A percentile compares a stretch with the other conserved stretches of the same genome.
Conservation (phyloP, 2,797 vertebrate genomes). For the Zenarchopterus dispar region DNA sequence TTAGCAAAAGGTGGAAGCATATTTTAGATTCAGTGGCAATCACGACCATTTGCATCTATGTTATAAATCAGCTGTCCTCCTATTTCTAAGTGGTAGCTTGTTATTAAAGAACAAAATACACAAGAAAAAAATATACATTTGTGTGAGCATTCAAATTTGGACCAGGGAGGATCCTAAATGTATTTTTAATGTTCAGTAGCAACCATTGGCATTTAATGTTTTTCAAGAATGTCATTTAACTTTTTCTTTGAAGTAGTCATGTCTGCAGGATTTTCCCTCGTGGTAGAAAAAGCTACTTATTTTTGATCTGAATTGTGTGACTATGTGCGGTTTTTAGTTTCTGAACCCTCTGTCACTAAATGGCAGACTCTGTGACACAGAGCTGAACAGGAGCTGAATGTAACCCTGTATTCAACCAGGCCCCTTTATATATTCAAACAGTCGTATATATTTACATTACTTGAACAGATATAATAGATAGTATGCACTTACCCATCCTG, state of each 20-base stretch:
- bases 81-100: too few species aligned
- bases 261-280: slow-evolving; percentile 49
- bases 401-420: slow-evolving; percentile 20
- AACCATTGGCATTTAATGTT: not conserved
- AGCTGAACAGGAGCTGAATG: slow-evolving; percentile 17
- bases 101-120: too few species aligned
- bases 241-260: slow-evolving; percentile 35
- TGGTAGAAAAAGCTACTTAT: slow-evolving; percentile 70
- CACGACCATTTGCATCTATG: too few species aligned
- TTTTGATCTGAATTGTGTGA: slow-evolving; percentile 72
- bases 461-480: slow-evolving; percentile 21
- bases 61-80: too few species aligned
- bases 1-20: too few species aligned
- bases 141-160: not conserved
- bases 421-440: slow-evolving; percentile 15
- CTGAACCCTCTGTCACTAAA: slow-evolving; percentile 38
- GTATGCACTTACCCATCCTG: slow-evolving; percentile 16
- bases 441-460: slow-evolving; percentile 15
- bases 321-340: slow-evolving; percentile 31
- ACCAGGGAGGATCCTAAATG: not conserved
- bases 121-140: not conserved
- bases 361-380: slow-evolving; percentile 27
- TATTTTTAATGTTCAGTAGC: not conserved
- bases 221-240: slow-evolving; percentile 8
- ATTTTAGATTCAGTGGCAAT: too few species aligned